Evolutionary conservation across 2,888 invertebrate genomes (phyloP).

Genomic region (Catotricha subobsoleta): DNA sequence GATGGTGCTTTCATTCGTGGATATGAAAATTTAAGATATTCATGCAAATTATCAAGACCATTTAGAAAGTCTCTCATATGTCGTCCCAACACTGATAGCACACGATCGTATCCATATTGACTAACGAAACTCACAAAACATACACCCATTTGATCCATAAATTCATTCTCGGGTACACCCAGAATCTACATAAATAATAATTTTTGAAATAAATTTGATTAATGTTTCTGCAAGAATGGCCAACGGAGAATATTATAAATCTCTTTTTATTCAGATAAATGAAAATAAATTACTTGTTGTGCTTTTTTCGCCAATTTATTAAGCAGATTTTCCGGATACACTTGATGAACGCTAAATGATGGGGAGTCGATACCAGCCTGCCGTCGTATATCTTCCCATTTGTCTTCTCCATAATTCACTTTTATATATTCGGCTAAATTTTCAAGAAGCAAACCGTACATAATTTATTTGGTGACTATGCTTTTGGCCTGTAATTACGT

Average conservation of each 20-base stretch:
- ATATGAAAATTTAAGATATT: conserved; percentile 91
- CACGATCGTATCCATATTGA: conserved; percentile 87
- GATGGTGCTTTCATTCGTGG: conserved; percentile 80
- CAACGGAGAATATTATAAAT: background rate
- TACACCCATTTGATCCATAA: conserved; percentile 89
- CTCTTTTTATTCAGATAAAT: background rate
- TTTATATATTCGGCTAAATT: conserved; percentile 86
- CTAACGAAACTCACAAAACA: conserved; percentile 86
- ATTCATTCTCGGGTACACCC: conserved; percentile 70
- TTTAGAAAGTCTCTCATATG: conserved; percentile 93
- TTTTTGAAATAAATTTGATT: background rate
- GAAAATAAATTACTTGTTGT: conserved; percentile 44
- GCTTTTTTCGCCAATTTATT: conserved; percentile 70
- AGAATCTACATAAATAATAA: conserved; percentile 43
- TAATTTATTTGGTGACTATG: conserved; percentile 30
- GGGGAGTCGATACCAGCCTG: conserved; percentile 76
- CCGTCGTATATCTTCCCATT: conserved; percentile 80
- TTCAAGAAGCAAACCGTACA: conserved; percentile 93
- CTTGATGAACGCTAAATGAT: conserved; percentile 77
- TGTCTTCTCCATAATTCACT: conserved; percentile 81
- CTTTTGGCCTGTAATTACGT: no score
- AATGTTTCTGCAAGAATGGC: background rate
- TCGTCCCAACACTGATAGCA: conserved; percentile 73
- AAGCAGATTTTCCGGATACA: conserved; percentile 80
- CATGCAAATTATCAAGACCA: conserved; percentile 90